These are phyloP conservation scores for Bos indicus DNA, from an alignment of 2,113 vertebrate species.

Conservation along the genomic window DNA sequence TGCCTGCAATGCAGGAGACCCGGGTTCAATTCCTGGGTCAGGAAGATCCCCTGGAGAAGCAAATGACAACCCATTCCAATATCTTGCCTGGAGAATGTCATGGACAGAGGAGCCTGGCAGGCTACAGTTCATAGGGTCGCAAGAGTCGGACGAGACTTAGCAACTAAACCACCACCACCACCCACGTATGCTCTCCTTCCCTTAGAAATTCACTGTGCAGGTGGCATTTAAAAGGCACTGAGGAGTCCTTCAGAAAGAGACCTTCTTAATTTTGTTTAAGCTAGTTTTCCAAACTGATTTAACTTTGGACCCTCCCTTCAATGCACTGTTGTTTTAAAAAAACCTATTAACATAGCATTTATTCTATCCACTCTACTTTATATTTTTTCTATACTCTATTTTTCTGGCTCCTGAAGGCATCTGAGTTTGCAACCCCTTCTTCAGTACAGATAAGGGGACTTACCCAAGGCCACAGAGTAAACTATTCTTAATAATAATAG, in stretches of 20 bases:
- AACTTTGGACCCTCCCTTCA: neutral
- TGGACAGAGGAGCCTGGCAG: neutral
- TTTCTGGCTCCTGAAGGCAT: neutral
- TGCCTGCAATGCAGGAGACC: neutral
- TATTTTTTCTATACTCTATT: neutral
- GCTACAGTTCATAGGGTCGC: neutral
- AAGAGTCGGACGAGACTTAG: fast-evolving
- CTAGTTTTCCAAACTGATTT: neutral
- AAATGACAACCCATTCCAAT: neutral
- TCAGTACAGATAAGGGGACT: neutral
- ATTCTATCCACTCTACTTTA: neutral
- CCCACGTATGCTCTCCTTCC: neutral
- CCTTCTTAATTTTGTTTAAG: neutral
- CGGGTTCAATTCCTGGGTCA: neutral
- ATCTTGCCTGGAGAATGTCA: neutral
- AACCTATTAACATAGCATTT: neutral
- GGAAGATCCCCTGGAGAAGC: neutral
- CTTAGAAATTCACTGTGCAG: neutral
- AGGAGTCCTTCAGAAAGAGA: neutral
- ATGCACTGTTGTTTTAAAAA: neutral
- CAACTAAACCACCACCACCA: neutral
- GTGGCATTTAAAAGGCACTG: neutral
- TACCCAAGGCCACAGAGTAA: neutral
- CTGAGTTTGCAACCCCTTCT: neutral
- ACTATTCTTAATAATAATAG: neutral